Base-by-base conservation (phyloP, 2,797 vertebrate species). In the Myiotriccus ornatus region DNA sequence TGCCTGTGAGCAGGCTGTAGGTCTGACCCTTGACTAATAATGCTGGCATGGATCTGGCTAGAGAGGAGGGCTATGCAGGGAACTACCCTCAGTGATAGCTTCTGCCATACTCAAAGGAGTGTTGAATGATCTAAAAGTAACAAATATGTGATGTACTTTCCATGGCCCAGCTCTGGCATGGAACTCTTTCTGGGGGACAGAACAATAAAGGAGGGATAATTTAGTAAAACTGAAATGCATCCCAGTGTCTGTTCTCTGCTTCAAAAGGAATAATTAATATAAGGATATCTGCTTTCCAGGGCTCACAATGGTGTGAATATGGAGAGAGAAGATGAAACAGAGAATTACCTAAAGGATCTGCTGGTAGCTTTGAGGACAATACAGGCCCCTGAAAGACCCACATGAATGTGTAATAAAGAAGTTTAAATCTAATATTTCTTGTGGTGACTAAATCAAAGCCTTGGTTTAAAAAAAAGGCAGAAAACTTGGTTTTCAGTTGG, bases 81-180 rank as follows among this genome's bases (percentile, higher is more conserved):
- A 77, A 10, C 10, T 63, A 30, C 6, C 11, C 2, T 17, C 56
- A 22, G 22, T 0, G 0, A 43, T 1, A 70, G 3, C 19, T 34
- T 49, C 63, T 89, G n/a, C 13, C 4, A 0, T 41, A 35, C 24
- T 11, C 46, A 34, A 34, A 56, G 37, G 14, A 41, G 24, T 7
- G 30, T 4, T 3, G 1, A 27, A 16, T 17, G 14, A 76, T 19
- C 5, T 32, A 75, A 62, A 74, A 75, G 9, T 7, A 65, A 14
- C 4, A 75, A 28, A 82, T 86, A 13, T 0, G 0, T 39, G 27
- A 34, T 41, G 47, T 34, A 12, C 14, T 10, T 39, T 12, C 37
- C 30, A 8, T 10, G 10, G 53, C 35, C 14, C 28, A 39, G 13
- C 16, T 75, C 55, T 28, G 47, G 14, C 15, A 37, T 1, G 14